Evolutionary conservation across 2,797 vertebrate genomes (phyloP), one percentile per base, ranked within the genome.

Genomic region (Vireo griseus): DNA sequence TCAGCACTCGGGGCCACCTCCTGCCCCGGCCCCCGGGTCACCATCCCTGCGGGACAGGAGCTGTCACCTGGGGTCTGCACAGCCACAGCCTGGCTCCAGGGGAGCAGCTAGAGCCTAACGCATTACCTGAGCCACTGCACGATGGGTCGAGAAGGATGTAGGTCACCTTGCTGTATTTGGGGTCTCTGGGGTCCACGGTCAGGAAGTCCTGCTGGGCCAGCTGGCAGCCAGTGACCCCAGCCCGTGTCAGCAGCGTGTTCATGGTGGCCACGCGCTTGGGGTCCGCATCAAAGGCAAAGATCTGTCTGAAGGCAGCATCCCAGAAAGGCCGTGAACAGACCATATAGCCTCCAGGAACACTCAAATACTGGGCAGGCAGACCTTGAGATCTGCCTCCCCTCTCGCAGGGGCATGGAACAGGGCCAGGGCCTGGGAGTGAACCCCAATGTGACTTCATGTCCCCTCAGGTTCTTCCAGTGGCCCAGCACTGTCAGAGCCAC

Each of bases 271-370:
- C 91, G 1, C 99, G 98, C 94, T 99, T 99, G n/a, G 98, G 97
- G 84, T 99, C 99, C 93, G 99, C 92, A 26, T 99, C 99, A 14
- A 99, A 99, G 21, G 99, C 99, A 82, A 99, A 99, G 92, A 99
- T 97, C 90, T 97, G 98, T 80, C 98, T 99, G 83, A 55, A 82
- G 45, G 47, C 16, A 2, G 45, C 0, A 0, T 40, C 42, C 85
- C 57, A 44, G 35, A 67, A 24, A 69, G 21, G 14, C 3, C 0
- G 1, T 77, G 19, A 94, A 25, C 10, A 33, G 9, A 42, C 33
- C 1, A 1, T 40, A 44, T 4, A 3, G 45, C 35, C 33, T 31
- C n/a, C 10, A 18, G 35, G 40, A 66, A 44, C 33, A 29, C 29
- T 20, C 29, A 40, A 50, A 52, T 45, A 59, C 33, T 44, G 22